Conservation (phyloP, 2,888 invertebrate genomes). For the Mycalesis mineus region DNA sequence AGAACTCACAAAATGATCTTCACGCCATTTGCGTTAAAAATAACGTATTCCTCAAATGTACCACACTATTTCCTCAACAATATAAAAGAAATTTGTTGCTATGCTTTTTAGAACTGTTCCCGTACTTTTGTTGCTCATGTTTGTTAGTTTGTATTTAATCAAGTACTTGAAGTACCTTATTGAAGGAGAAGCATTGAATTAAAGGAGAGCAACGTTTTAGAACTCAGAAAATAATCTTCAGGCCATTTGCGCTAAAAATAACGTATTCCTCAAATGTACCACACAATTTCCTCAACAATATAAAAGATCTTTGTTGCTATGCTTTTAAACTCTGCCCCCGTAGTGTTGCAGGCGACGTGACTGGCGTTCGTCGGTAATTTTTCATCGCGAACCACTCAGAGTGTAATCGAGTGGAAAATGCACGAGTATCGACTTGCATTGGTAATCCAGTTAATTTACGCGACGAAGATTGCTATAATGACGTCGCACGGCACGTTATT, state of each 20-base stretch:
- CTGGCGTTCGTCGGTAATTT: slow-evolving; percentile 47
- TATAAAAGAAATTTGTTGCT: no score
- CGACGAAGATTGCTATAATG: slow-evolving; percentile 5
- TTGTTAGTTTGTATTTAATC: no score
- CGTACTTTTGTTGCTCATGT: no score
- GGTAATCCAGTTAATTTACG: slow-evolving; percentile 25
- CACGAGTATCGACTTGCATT: slow-evolving; percentile 42
- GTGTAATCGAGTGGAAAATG: slow-evolving; percentile 56
- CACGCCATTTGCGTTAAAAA: no score
- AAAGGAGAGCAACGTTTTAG: no score
- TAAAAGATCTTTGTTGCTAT: neutral
- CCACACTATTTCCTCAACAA: no score
- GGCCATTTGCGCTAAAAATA: neutral
- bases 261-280: neutral
- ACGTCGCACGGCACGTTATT: neutral
- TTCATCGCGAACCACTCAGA: slow-evolving; percentile 45
- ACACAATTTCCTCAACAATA: slow-evolving; percentile 2
- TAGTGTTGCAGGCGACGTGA: slow-evolving; percentile 39
- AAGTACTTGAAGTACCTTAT: no score
- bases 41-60: no score
- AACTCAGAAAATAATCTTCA: neutral
- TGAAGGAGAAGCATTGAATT: no score
- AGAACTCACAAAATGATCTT: neutral
- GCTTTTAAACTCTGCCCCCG: slow-evolving; percentile 15
- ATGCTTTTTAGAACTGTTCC: no score